A percentile compares a stretch with the other conserved stretches of the same genome.
Conservation (phyloP, 2,888 invertebrate genomes). For the Tanytarsus gracilentus region DNA sequence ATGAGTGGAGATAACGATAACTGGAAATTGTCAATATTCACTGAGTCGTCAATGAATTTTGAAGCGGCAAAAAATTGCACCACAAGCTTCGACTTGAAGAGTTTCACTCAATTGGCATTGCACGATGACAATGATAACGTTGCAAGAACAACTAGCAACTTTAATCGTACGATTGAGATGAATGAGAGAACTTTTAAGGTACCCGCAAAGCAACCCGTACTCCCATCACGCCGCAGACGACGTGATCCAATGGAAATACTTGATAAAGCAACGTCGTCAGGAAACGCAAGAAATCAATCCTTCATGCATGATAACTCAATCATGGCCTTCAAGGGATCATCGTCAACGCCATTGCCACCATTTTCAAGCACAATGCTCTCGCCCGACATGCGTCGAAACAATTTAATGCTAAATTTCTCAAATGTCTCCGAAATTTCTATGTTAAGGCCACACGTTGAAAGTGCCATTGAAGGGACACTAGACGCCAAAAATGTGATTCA, state of each 20-base stretch:
- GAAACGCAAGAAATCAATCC: not conserved
- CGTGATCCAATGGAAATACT: constrained; percentile 12
- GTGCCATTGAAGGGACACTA: not conserved
- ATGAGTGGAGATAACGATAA: no score
- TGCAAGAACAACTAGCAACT: not conserved
- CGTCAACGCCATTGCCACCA: not conserved
- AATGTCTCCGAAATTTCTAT: not conserved
- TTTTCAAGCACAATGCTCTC: constrained; percentile 2
- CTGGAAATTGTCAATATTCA: no score
- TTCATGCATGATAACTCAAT: not conserved
- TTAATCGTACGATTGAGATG: not conserved
- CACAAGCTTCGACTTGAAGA: no score
- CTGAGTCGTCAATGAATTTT: no score
- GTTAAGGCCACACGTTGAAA: not conserved
- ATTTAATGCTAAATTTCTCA: not conserved
- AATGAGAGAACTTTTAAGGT: not conserved
- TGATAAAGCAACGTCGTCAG: not conserved
- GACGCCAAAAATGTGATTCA: not conserved
- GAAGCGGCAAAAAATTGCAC: no score
- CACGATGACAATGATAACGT: no score
- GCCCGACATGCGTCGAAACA: not conserved
- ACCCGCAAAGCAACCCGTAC: not conserved
- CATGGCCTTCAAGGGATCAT: not conserved
- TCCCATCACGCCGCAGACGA: not conserved
- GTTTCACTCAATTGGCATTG: no score